Evolutionary conservation across 1,140 invertebrate genomes (phyloP).

Genomic region (Lepidurus couesii): DNA sequence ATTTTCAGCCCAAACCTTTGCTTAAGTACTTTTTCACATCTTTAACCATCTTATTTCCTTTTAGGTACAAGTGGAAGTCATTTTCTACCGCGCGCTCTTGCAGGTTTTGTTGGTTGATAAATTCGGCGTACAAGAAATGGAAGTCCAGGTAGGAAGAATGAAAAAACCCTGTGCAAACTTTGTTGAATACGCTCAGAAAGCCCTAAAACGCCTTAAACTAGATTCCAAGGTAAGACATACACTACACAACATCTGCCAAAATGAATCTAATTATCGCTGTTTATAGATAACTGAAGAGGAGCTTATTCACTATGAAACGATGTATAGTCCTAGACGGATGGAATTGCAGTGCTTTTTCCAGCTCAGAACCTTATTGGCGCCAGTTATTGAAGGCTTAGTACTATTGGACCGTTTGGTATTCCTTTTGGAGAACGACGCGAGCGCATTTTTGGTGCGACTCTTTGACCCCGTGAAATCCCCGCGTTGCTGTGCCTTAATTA

Average conservation of each 20-base stretch:
- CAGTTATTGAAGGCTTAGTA: conserved; percentile 75
- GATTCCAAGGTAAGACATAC: conserved; percentile 41
- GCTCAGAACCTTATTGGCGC: conserved; percentile 69
- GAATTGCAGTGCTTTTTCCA: conserved; percentile 74
- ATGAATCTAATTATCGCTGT: neutral
- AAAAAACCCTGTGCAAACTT: conserved; percentile 49
- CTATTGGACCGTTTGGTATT: conserved; percentile 76
- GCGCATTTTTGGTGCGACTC: conserved; percentile 60
- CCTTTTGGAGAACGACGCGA: conserved; percentile 60
- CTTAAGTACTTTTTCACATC: neutral
- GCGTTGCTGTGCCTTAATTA: conserved; percentile 65
- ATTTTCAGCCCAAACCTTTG: neutral
- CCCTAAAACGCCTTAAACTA: conserved; percentile 51
- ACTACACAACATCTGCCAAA: neutral
- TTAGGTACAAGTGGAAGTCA: conserved; percentile 51
- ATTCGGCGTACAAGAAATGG: conserved; percentile 36
- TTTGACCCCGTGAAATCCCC: conserved; percentile 73
- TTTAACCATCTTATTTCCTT: conserved; percentile 34
- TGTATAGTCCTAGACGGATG: conserved; percentile 47
- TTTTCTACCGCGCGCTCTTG: conserved; percentile 68
- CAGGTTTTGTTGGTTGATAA: conserved; percentile 54
- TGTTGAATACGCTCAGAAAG: conserved; percentile 58
- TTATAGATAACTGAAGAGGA: conserved; percentile 49
- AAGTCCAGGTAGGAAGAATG: conserved; percentile 46
- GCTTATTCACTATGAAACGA: conserved; percentile 48